phyloP scores from a whole-genome alignment of 2,888 invertebrate genomes.

The Matsumyia berberina region DNA sequence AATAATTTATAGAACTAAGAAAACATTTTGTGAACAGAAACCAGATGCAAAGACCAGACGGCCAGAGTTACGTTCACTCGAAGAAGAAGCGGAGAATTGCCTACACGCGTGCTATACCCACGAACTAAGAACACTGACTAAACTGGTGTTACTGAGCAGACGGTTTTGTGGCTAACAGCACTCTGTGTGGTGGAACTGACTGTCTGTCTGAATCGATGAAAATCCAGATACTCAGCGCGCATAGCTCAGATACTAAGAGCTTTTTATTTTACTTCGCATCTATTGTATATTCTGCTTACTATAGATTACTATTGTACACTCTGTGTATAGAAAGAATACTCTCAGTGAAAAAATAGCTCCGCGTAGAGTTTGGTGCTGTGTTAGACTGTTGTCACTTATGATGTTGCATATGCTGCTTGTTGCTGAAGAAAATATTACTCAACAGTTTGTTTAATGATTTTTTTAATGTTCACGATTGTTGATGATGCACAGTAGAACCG shows the following conservation, averaged over 20 bases:
- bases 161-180: slow-evolving; percentile 65
- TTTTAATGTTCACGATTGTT: not conserved
- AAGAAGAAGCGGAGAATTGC: slow-evolving; percentile 45
- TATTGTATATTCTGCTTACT: slow-evolving; percentile 38
- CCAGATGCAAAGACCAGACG: slow-evolving; percentile 38
- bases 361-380: slow-evolving; percentile 9
- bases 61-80: slow-evolving; percentile 37
- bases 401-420: slow-evolving; percentile 4
- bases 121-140: slow-evolving; percentile 83
- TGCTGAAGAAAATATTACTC: not conserved
- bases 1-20: slow-evolving; percentile 25
- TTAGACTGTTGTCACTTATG: not conserved
- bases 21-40: slow-evolving; percentile 24
- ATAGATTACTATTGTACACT: slow-evolving; percentile 27
- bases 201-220: slow-evolving; percentile 61
- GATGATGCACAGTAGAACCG: not conserved
- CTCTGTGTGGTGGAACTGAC: slow-evolving; percentile 54
- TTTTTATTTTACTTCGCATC: slow-evolving; percentile 32
- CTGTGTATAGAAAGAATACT: slow-evolving; percentile 10
- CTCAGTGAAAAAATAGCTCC: slow-evolving; percentile 10
- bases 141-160: slow-evolving; percentile 76
- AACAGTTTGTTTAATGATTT: slow-evolving; percentile 1
- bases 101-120: slow-evolving; percentile 79
- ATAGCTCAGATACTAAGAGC: slow-evolving; percentile 51
- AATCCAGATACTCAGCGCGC: slow-evolving; percentile 68